Evolutionary conservation across 2,113 vertebrate genomes (phyloP), one percentile per base, ranked within the genome.

Genomic region (Pao palembangensis): DNA sequence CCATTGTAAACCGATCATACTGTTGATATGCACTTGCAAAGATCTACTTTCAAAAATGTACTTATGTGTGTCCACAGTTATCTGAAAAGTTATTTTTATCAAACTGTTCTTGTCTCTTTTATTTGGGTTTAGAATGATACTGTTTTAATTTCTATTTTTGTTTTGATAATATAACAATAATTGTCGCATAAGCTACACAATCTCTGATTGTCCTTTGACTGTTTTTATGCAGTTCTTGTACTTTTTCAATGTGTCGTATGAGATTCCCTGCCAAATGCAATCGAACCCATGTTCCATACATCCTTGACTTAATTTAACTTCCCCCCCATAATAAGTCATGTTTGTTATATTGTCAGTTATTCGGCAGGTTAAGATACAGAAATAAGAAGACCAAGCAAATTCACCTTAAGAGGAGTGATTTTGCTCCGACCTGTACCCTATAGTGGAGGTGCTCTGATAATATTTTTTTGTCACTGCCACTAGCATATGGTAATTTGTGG

Each of bases 171-270:
- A 56, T 16, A 34, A 64, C 8, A 58, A 16, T 54, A 47, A 64
- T 69, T 71, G 51, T 64, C 78, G 55, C 80, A 78, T 83, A 82
- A 88, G 76, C 79, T 85, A 78, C 43, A 21, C 11, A n/a, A 38
- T 55, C 76, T 71, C 56, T 5, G 13, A 52, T 38, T 49, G 42
- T 69, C 34, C 15, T 38, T 70, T 55, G 28, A 49, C 1, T 48
- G 13, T 66, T 60, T 34, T 31, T 0, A 17, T 65, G 52, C 44
- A 25, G 58, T 59, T 59, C 52, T 15, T 62, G 19, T 28, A 25
- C 25, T 62, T 64, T 67, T 60, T 69, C 19, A 46, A 4, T 60
- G 17, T 68, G 34, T 73, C 16, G 1, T 21, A 23, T 41, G 51
- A 55, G 15, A 38, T 20, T 42, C 17, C 54, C 20, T 47, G 61